Evolutionary conservation across 2,797 vertebrate species (phyloP).

Genomic region (Botia almorhae): DNA sequence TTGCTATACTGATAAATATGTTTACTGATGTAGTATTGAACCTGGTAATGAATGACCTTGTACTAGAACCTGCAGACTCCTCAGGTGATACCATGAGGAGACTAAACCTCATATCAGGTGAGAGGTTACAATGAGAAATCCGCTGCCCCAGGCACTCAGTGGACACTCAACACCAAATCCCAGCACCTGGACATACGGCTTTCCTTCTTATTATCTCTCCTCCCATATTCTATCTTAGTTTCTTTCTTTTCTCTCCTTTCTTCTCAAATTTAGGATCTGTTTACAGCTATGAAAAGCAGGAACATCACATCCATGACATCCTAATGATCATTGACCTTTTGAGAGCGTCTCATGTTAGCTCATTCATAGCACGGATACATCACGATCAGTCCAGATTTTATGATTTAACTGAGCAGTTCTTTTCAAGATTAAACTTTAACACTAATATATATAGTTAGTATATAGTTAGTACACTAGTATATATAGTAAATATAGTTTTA

Average conservation of each 20-base stretch:
- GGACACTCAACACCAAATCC: constrained; percentile 50
- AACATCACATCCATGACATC: background rate
- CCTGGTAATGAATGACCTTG: constrained; percentile 50
- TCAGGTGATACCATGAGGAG: constrained; percentile 32
- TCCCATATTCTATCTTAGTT: background rate
- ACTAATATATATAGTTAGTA: no score
- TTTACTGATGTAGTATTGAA: constrained; percentile 28
- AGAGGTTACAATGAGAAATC: constrained; percentile 45
- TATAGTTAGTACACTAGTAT: no score
- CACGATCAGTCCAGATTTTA: background rate
- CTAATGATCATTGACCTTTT: background rate
- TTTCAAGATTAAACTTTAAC: background rate
- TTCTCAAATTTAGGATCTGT: constrained; percentile 31
- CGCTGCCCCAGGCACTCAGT: constrained; percentile 40
- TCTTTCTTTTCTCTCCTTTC: constrained; percentile 1
- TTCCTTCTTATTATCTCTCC: constrained; percentile 6
- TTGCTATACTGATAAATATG: constrained; percentile 38
- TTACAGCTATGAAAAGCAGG: constrained; percentile 5
- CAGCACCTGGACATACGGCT: constrained; percentile 46
- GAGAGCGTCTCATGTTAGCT: constrained; percentile 3
- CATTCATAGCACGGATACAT: background rate
- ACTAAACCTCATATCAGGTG: constrained; percentile 50
- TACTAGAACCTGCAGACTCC: constrained; percentile 25
- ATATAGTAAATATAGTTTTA: constrained; percentile 1
- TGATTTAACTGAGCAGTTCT: background rate